Evolutionary conservation across 2,113 vertebrate species (phyloP), one percentile per base, ranked within the genome.

Genomic region (Melanerpes formicivorus): DNA sequence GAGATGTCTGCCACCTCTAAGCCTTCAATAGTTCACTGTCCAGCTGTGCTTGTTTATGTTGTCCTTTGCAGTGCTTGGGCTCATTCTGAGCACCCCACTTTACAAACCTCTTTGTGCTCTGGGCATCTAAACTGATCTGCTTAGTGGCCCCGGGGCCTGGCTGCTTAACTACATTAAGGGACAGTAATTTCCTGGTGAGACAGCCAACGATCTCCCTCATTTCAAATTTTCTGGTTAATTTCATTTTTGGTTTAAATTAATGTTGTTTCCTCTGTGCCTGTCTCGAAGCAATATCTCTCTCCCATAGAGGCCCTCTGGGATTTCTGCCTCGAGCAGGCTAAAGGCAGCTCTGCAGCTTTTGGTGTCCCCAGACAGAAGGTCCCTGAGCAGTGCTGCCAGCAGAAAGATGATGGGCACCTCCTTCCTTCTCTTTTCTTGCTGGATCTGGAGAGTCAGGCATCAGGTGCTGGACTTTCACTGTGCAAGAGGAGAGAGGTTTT

Each of bases 141-240:
- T 54, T 71, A 55, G 78, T 66, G 52, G 90, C 84, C 66, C 34
- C 64, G 44, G 54, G 72, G 66, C 55, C 78, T 81, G 86, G 37
- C 78, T 84, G 18, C 71, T 70, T 94, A 94, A 90, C 64, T 50
- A 10, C 7, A 3, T 96, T 87, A 94, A 84, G 59, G 84, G 84
- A 75, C 83, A 88, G 74, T 84, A 93, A 95, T 96, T 92, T 96
- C 88, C 95, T 94, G 70, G 29, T 91, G 88, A 96, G 90, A 95
- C 88, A 76, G 86, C 77, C 86, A 92, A 88, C 63, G 52, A 87
- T 58, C 77, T 73, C 55, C 66, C 25, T 8, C 80, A 90, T 87
- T 79, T 81, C 55, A 79, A 84, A 88, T 92, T 92, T 82, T 90
- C 71, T 58, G n/a, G 81, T 90, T 94, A 96, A 96, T 96, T 90